Conservation (phyloP, 1,140 invertebrate genomes). For the Pachypeltis micranthus region DNA sequence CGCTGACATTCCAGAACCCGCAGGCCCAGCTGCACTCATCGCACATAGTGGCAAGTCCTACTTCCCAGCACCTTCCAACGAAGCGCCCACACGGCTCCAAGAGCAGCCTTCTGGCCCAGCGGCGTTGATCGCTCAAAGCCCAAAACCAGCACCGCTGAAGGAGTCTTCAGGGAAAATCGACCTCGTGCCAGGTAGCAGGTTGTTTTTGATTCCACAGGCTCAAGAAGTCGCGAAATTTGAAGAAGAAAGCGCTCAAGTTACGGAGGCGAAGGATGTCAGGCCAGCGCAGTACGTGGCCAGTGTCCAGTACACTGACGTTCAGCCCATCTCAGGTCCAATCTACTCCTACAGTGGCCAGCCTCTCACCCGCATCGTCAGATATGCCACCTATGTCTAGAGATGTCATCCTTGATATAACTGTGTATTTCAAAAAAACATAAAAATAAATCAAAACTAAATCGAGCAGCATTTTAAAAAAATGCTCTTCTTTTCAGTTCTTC, state of each 20-base stretch:
- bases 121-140: not conserved
- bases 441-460: no score
- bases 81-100: not conserved
- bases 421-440: no score
- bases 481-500: no score
- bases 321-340: conserved; percentile 27
- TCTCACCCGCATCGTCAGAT: conserved; percentile 24
- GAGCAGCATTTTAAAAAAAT: no score
- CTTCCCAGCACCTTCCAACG: not conserved
- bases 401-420: no score
- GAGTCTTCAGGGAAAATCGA: not conserved
- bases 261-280: not conserved
- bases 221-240: no score
- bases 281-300: conserved; percentile 21
- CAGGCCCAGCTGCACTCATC: not conserved
- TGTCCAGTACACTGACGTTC: conserved; percentile 28
- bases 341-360: conserved; percentile 26
- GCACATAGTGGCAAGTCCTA: not conserved
- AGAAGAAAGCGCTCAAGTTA: not conserved
- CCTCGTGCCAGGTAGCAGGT: not conserved
- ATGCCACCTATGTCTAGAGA: no score
- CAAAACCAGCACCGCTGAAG: not conserved
- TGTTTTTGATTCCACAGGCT: not conserved
- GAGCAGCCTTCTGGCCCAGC: not conserved
- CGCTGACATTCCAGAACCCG: not conserved